Conservation (phyloP, 2,888 invertebrate genomes). For the Lamellibrachia columna region DNA sequence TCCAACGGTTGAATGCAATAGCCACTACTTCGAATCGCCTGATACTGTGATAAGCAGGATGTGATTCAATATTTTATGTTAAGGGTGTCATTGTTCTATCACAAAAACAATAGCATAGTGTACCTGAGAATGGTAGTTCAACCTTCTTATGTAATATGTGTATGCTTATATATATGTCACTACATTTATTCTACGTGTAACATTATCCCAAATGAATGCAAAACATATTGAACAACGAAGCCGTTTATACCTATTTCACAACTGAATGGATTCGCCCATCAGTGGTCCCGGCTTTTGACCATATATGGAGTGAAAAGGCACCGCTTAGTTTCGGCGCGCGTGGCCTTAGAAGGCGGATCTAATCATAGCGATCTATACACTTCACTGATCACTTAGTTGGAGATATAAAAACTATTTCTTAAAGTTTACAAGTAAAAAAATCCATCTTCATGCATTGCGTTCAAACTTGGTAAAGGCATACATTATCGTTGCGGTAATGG, state of each 20-base stretch:
- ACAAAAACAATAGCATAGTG: background rate
- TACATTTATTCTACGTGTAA: background rate
- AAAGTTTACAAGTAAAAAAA: background rate
- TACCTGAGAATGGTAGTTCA: background rate
- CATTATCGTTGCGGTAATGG: too few relatives aligned
- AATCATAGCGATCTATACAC: background rate
- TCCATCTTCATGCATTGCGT: too few relatives aligned
- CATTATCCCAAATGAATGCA: background rate
- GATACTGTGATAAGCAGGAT: background rate
- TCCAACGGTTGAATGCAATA: constrained; percentile 16
- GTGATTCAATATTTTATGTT: background rate
- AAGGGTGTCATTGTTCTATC: background rate
- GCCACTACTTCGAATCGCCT: background rate
- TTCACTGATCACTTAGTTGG: background rate
- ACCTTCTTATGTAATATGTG: background rate
- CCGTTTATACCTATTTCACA: background rate
- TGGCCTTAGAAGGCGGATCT: background rate
- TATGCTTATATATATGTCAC: background rate
- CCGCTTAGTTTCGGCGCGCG: background rate
- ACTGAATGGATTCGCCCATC: constrained; percentile 6
- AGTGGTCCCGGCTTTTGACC: background rate
- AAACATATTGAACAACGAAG: background rate
- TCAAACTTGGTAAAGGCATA: too few relatives aligned
- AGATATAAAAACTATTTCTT: background rate
- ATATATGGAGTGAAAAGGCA: background rate